Evolutionary conservation across 2,888 invertebrate genomes (phyloP), one percentile per base, ranked within the genome.

Genomic region (Drepanosiphum platanoidis): DNA sequence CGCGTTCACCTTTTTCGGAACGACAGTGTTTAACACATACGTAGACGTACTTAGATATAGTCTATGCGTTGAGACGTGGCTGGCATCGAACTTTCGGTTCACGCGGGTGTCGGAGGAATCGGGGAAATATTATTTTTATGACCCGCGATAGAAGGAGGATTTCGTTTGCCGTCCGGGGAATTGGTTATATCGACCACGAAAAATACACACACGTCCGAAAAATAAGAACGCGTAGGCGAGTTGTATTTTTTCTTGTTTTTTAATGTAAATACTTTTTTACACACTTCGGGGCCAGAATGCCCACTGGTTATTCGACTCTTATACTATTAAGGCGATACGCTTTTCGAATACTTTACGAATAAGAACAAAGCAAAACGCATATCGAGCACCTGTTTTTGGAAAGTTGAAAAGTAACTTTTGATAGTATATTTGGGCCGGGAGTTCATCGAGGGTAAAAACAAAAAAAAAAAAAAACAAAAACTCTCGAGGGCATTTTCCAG

Each of bases 171-270:
- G n/a, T 7, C n/a, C 18, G n/a, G 78, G 32, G 78, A 79, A n/a
- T 79, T 66, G 32, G 30, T 52, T 39, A 39, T 30, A 46, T 64
- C 4, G 5, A 22, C 42, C 32, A 9, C 9, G 18, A 22, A 72
- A 42, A 8, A 52, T 22, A 61, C 5, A 42, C 15, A 52, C 52
- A 61, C 5, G 61, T 30, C 36, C 5, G 72, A 83, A 83, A 83
- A 74, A 39, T 74, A 83, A 64, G 11, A 74, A 32, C n/a, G n/a
- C 39, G 13, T 13, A 61, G 61, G 42, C 34, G 64, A 74, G 74
- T 72, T 64, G 72, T 83, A 64, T 2, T 64, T 68, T n/a, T 64
- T 78, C 22, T 66, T n/a, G n/a, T n/a, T 68, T 46, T n/a, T 66
- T 15, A 66, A 68, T 8, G 46, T 46, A 46, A 46, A 79, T 46